These are phyloP conservation scores for Phyllostomus hastatus DNA, from an alignment of 2,113 vertebrate species.

Conservation along the genomic window DNA sequence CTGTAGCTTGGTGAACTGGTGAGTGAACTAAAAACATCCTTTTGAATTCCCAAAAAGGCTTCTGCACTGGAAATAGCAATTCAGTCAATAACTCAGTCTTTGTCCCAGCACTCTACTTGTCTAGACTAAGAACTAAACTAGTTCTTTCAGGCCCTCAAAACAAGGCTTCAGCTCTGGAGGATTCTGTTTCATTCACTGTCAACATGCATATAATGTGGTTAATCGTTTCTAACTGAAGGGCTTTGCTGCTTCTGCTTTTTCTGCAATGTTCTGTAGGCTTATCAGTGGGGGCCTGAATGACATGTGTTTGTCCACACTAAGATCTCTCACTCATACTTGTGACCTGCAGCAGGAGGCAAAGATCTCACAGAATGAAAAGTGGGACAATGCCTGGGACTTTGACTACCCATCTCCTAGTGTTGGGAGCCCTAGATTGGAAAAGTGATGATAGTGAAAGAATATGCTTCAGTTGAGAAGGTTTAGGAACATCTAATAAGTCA, in stretches of 20 bases:
- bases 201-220: not conserved
- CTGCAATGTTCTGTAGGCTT: not conserved
- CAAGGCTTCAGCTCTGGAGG: not conserved
- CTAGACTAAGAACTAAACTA: not conserved
- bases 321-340: not conserved
- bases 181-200: not conserved
- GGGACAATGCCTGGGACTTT: not conserved
- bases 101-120: not conserved
- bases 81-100: not conserved
- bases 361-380: not conserved
- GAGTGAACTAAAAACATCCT: not conserved
- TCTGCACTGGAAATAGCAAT: not conserved
- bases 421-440: not conserved
- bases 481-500: not conserved
- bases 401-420: not conserved
- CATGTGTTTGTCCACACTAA: not conserved
- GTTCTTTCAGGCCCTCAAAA: not conserved
- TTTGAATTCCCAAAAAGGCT: not conserved
- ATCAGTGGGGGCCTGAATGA: not conserved
- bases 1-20: not conserved
- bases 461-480: not conserved
- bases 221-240: not conserved
- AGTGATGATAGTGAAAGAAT: not conserved
- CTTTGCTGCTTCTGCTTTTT: not conserved
- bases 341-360: not conserved